Evolutionary conservation across 2,888 invertebrate species (phyloP).

Genomic region (Eupithecia inturbata): DNA sequence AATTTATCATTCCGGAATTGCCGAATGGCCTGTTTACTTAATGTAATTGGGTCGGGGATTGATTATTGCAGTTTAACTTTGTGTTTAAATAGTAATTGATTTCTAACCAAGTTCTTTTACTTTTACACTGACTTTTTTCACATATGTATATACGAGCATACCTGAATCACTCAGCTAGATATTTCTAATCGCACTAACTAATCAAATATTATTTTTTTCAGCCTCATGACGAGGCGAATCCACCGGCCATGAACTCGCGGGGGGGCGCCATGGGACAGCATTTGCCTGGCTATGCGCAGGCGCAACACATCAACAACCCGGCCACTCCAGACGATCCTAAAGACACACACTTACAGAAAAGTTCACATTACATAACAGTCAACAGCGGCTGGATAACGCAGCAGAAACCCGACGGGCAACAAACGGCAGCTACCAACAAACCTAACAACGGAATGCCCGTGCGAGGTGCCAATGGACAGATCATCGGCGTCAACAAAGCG

Average conservation of each 20-base stretch:
- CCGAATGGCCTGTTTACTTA: conserved; percentile 26
- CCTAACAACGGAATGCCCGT: conserved; percentile 70
- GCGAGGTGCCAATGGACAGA: conserved; percentile 84
- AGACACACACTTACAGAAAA: conserved; percentile 71
- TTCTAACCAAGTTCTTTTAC: background rate
- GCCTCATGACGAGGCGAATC: conserved; percentile 66
- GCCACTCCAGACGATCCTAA: conserved; percentile 66
- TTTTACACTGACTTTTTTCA: background rate
- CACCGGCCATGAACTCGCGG: conserved; percentile 59
- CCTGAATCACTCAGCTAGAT: background rate
- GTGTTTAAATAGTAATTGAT: background rate
- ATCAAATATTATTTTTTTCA: conserved; percentile 54
- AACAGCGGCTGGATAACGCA: conserved; percentile 80
- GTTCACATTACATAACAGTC: conserved; percentile 78
- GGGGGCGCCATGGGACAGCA: conserved; percentile 61
- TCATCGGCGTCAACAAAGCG: conserved; percentile 83
- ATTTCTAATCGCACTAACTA: background rate
- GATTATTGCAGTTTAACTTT: background rate
- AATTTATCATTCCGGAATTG: conserved; percentile 39
- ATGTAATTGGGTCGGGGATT: conserved; percentile 16
- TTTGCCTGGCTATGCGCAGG: conserved; percentile 54
- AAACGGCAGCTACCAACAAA: conserved; percentile 51
- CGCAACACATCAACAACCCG: conserved; percentile 58
- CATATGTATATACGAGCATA: background rate
- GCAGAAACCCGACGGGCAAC: conserved; percentile 64